phyloP scores from a whole-genome alignment of 2,888 invertebrate species.

The Melanargia galathea region DNA sequence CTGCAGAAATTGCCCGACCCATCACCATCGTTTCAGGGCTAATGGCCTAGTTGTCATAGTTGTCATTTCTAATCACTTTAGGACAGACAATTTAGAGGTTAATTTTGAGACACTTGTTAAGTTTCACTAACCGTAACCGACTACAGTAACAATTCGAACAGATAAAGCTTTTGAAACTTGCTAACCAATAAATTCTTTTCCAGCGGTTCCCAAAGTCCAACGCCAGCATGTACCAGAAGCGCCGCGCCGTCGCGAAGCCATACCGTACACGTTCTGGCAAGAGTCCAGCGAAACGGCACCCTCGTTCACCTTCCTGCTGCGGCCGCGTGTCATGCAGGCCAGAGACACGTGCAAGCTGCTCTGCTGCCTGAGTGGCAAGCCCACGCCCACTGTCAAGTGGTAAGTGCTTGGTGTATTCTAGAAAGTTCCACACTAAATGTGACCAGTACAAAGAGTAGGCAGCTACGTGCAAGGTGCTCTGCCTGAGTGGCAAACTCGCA shows the following conservation, averaged over 20 bases:
- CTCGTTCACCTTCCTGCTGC: constrained; percentile 98
- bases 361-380: constrained; percentile 97
- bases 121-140: too few species aligned
- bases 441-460: not conserved
- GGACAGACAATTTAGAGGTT: too few species aligned
- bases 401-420: constrained; percentile 52
- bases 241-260: constrained; percentile 89
- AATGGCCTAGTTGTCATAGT: too few species aligned
- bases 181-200: constrained; percentile 29
- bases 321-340: constrained; percentile 98
- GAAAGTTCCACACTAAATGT: not conserved
- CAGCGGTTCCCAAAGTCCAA: constrained; percentile 90
- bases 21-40: too few species aligned
- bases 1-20: too few species aligned
- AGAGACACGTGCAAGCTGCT: constrained; percentile 98
- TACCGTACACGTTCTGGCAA: constrained; percentile 94
- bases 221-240: constrained; percentile 88
- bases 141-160: too few species aligned
- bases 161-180: not conserved
- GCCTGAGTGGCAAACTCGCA: constrained; percentile 96
- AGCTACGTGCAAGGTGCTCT: too few species aligned
- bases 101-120: too few species aligned
- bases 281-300: constrained; percentile 97
- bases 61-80: too few species aligned
- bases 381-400: constrained; percentile 96